Conservation (phyloP, 2,888 invertebrate species). For the Exocentrus adspersus region DNA sequence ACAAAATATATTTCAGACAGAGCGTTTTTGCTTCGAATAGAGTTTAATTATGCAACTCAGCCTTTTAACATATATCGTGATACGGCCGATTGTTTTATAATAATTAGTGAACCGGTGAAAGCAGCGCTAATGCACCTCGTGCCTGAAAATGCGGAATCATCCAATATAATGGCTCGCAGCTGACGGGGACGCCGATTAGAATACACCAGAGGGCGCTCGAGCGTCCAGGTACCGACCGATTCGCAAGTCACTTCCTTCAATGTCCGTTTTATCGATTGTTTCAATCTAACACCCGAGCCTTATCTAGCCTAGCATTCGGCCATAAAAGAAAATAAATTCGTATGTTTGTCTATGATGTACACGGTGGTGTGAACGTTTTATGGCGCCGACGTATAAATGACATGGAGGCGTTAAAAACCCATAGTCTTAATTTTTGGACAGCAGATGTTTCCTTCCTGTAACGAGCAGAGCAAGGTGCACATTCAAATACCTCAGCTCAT, state of each 20-base stretch:
- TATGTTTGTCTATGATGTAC: background rate
- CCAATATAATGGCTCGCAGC: conserved; percentile 56
- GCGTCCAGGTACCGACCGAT: conserved; percentile 52
- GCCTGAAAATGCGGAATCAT: conserved; percentile 55
- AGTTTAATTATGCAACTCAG: conserved; percentile 24
- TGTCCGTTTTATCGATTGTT: conserved; percentile 42
- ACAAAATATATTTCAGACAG: too few species aligned
- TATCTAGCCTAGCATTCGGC: background rate
- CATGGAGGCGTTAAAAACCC: background rate
- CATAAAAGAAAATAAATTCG: conserved; percentile 3
- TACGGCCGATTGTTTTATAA: conserved; percentile 42
- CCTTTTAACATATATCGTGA: conserved; percentile 38
- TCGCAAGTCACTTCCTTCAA: conserved; percentile 54
- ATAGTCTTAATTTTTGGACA: background rate
- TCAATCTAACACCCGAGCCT: conserved; percentile 33
- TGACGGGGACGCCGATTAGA: conserved; percentile 54
- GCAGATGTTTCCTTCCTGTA: background rate
- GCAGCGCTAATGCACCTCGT: conserved; percentile 37
- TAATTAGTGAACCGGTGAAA: conserved; percentile 48
- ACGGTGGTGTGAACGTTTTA: background rate
- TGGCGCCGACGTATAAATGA: background rate
- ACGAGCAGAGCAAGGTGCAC: too few species aligned
- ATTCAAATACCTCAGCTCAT: too few species aligned
- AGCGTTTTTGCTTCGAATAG: background rate
- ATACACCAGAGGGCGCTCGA: conserved; percentile 45